Evolutionary conservation across 2,888 invertebrate species (phyloP).

Genomic region (Corythucha ciliata): DNA sequence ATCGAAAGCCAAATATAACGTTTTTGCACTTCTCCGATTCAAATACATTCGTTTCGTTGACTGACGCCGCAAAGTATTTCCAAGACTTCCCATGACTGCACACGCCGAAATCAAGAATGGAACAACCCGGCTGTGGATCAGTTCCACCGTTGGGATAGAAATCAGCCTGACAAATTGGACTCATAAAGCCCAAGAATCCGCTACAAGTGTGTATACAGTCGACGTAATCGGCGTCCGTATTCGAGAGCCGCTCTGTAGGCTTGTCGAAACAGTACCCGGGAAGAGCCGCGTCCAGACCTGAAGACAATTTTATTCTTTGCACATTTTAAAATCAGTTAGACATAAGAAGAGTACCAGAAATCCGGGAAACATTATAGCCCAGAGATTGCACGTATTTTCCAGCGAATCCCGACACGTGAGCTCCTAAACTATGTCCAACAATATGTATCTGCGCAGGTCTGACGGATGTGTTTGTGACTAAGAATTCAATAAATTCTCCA

Average conservation of each 20-base stretch:
- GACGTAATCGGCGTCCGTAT: conserved; percentile 29
- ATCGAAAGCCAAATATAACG: too few species aligned
- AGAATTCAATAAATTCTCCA: conserved; percentile 20
- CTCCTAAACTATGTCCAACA: conserved; percentile 25
- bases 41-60: conserved; percentile 20
- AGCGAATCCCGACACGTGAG: conserved; percentile 28
- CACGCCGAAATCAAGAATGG: conserved; percentile 26
- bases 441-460: conserved; percentile 12
- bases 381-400: conserved; percentile 17
- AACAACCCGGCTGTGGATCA: conserved; percentile 30
- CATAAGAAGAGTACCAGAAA: too few species aligned
- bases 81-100: conserved; percentile 30
- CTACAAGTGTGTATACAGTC: conserved; percentile 32
- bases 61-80: conserved; percentile 29
- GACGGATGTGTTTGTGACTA: conserved; percentile 16
- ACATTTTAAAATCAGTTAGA: too few species aligned
- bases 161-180: conserved; percentile 29
- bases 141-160: conserved; percentile 32
- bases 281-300: conserved; percentile 32
- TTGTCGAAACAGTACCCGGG: conserved; percentile 27
- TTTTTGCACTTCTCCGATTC: conserved; percentile 17
- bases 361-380: conserved; percentile 7
- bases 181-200: conserved; percentile 28
- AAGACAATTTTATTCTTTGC: background rate
- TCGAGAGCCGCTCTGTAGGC: conserved; percentile 21